These are phyloP conservation scores for Lasioglossum morio DNA, from an alignment of 2,888 invertebrate species.

Conservation along the genomic window DNA sequence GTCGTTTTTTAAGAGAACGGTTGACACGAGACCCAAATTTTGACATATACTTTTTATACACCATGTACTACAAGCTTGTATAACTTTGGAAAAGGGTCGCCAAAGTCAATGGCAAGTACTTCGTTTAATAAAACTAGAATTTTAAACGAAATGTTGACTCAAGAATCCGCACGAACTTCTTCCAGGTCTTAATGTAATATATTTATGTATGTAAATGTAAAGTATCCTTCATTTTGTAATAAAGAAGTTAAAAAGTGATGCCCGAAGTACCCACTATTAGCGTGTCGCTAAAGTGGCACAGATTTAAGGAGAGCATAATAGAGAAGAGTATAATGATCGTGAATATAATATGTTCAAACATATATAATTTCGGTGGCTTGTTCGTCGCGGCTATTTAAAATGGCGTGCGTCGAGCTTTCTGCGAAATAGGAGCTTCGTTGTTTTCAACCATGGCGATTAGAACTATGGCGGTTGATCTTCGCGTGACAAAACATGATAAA, in stretches of 20 bases:
- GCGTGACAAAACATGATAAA: slow-evolving; percentile 73
- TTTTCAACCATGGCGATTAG: slow-evolving; percentile 56
- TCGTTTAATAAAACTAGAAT: too few species aligned
- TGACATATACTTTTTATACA: too few species aligned
- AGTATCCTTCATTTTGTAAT: neutral
- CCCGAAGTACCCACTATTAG: neutral
- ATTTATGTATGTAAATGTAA: neutral
- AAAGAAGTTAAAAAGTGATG: neutral
- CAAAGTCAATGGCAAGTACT: too few species aligned
- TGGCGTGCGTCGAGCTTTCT: slow-evolving; percentile 33
- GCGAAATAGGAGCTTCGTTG: slow-evolving; percentile 53
- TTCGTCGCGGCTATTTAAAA: slow-evolving; percentile 38
- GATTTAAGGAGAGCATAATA: neutral
- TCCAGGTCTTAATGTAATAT: too few species aligned
- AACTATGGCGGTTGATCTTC: slow-evolving; percentile 50
- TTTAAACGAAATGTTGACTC: too few species aligned
- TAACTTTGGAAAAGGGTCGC: too few species aligned
- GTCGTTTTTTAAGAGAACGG: too few species aligned
- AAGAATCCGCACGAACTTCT: too few species aligned
- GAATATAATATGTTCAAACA: slow-evolving; percentile 71
- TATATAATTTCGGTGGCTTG: slow-evolving; percentile 65
- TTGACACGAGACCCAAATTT: too few species aligned
- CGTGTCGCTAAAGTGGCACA: slow-evolving; percentile 3
- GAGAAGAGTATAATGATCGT: slow-evolving; percentile 41
- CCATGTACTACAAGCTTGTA: too few species aligned